Conservation (phyloP, 2,113 vertebrate species). For the Gavialis gangeticus region DNA sequence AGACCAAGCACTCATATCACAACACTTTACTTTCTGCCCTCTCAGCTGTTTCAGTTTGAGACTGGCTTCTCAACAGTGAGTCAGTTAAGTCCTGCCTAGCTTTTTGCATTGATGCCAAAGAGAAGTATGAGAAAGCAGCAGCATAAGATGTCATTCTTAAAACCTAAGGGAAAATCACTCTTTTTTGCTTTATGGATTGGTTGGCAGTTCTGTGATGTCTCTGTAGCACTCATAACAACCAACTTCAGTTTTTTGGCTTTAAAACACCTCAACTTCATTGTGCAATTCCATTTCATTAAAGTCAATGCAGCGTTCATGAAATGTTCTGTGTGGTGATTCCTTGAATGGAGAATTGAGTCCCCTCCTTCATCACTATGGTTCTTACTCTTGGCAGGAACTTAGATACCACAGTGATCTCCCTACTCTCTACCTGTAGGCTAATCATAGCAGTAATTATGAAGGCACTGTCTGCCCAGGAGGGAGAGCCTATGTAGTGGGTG, state of each 20-base stretch:
- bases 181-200: background rate
- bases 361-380: background rate
- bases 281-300: background rate
- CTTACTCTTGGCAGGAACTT: background rate
- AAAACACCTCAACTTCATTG: background rate
- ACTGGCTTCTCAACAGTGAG: constrained; percentile 49
- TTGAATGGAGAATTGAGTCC: background rate
- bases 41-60: constrained; percentile 30
- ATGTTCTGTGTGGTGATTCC: background rate
- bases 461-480: background rate
- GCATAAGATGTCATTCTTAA: constrained; percentile 9
- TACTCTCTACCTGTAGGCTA: no score
- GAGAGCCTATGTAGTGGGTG: background rate
- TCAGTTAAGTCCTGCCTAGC: constrained; percentile 36
- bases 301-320: background rate
- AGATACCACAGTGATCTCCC: background rate
- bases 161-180: constrained; percentile 31
- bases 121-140: constrained; percentile 41
- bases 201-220: constrained; percentile 16
- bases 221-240: background rate
- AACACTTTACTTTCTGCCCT: background rate
- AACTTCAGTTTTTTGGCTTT: background rate
- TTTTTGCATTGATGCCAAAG: constrained; percentile 35
- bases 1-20: constrained; percentile 7
- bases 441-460: no score